Evolutionary conservation across 2,113 vertebrate species (phyloP).

Genomic region (Plotosus lineatus): DNA sequence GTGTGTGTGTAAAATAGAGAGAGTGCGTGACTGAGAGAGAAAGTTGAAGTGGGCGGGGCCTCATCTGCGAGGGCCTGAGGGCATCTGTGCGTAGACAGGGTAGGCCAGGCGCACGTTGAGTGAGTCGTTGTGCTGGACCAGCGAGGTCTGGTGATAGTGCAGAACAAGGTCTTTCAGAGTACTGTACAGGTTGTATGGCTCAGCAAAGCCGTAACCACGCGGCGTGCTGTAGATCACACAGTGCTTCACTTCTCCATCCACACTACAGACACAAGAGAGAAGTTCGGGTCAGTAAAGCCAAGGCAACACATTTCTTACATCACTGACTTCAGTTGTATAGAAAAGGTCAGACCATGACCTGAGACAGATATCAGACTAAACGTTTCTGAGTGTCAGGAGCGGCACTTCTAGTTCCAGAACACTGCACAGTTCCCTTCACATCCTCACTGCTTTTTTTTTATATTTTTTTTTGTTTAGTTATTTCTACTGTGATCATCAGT

Average conservation of each 20-base stretch:
- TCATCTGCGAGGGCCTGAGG: conserved; percentile 88
- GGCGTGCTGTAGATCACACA: conserved; percentile 96
- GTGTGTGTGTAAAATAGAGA: conserved; percentile 9
- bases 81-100: conserved; percentile 93
- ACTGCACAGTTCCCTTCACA: neutral
- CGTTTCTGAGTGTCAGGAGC: too few relatives aligned
- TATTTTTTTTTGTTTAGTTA: neutral
- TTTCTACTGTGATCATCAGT: neutral
- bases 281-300: neutral
- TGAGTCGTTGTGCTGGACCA: conserved; percentile 97
- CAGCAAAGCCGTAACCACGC: conserved; percentile 92
- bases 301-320: neutral
- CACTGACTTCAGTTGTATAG: neutral
- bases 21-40: too few relatives aligned
- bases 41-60: conserved; percentile 52
- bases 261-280: conserved; percentile 70
- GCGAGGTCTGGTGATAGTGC: conserved; percentile 94
- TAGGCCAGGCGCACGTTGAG: conserved; percentile 92
- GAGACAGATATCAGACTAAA: neutral
- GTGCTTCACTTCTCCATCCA: conserved; percentile 94
- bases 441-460: neutral
- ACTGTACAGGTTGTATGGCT: conserved; percentile 95
- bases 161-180: conserved; percentile 96
- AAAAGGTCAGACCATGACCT: neutral
- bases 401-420: neutral